Base-by-base conservation (phyloP, 2,797 vertebrate species). In the Cephalopachus bancanus region DNA sequence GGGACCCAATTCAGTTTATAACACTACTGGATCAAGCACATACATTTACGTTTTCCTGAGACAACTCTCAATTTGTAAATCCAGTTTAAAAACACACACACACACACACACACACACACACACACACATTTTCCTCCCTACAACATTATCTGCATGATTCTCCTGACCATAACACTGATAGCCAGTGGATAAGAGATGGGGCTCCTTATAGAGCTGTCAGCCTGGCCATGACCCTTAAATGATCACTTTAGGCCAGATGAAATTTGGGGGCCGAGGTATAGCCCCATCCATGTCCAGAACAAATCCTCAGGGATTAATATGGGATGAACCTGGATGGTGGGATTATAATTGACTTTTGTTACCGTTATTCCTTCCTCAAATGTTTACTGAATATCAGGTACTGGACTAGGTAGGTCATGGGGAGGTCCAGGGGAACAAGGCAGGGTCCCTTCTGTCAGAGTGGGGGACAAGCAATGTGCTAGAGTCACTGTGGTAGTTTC, bases 41-140 rank as follows among this genome's bases (percentile, higher is more conserved):
- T 28, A 59, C 30, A n/a, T 12, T 44, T 26, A 49, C 0, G 65
- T 74, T 72, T 33, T 30, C 89, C 33, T 59, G 49, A 83, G 26
- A 74, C 62, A 80, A 89, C 28, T 49, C 55, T 76, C 67, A 93
- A 37, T 72, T 90, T 69, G 62, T 90, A 81, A 75, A 62, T 85
- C 59, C n/a, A 78, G 44, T 12, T 80, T 88, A 84, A 51, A 76
- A 24, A 24, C 64, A 67, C 30, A 67, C 30, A 67, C 71, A 7
- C 10, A 37, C 44, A 10, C 20, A 59, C 15, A 59, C 15, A 59
- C 19, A 60, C 19, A 60, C 19, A 60, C 17, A 60, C 57, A 12
- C 57, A 59, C 30, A 37, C 37, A 37, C 8, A 8, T 87, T 89
- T 89, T 89, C 93, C 44, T 59, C 86, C 71, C 28, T 67, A 44